A percentile compares a stretch with the other conserved stretches of the same genome.
These are phyloP conservation scores for Ctenosaura bakeri DNA, from an alignment of 2,797 vertebrate species.

Conservation along the genomic window DNA sequence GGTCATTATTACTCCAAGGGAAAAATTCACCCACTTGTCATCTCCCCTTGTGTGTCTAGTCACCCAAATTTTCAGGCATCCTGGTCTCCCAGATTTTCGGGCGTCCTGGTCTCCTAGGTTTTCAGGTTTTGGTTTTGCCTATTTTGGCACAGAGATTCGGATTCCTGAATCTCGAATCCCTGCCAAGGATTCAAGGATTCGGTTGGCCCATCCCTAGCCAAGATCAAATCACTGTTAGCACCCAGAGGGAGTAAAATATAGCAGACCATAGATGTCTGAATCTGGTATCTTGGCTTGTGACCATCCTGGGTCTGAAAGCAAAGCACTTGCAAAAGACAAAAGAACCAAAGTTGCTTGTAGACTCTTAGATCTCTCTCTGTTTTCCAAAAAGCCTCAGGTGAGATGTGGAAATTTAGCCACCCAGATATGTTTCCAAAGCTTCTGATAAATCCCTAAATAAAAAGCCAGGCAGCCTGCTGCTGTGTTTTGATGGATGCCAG, in stretches of 20 bases:
- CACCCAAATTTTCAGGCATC: no score
- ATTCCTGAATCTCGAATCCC: no score
- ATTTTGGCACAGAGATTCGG: no score
- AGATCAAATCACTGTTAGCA: not conserved
- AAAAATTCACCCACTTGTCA: no score
- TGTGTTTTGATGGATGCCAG: constrained; percentile 20
- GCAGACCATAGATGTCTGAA: not conserved
- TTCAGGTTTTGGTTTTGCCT: no score
- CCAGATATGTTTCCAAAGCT: constrained; percentile 25
- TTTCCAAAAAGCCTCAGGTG: not conserved
- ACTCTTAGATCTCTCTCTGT: not conserved
- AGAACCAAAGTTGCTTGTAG: not conserved
- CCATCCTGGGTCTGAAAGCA: not conserved
- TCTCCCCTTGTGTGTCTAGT: no score
- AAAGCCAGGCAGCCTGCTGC: constrained; percentile 5
- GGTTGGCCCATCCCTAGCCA: no score
- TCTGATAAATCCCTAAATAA: not conserved
- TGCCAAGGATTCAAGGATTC: no score
- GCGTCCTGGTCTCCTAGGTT: no score
- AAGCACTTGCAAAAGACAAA: not conserved
- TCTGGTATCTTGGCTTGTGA: not conserved
- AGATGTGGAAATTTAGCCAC: not conserved
- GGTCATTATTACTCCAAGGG: no score
- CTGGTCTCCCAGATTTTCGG: no score
- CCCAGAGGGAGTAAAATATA: not conserved